Evolutionary conservation across 2,797 vertebrate genomes (phyloP).

Genomic region (Rhabdomys pumilio): DNA sequence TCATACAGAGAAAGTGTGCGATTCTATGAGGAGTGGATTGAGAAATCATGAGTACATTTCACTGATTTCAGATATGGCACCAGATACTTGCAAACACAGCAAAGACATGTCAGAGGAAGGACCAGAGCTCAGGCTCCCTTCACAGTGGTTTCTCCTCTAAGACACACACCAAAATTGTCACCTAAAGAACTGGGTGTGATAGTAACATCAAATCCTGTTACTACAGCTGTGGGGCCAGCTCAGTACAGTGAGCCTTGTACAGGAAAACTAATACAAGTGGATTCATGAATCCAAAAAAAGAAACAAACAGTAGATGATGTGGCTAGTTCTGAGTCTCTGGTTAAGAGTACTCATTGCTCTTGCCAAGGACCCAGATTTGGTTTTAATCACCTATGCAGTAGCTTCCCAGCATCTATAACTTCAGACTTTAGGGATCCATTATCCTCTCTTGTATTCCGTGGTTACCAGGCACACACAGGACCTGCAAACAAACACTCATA

Average conservation of each 20-base stretch:
- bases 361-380: neutral
- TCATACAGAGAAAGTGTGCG: neutral
- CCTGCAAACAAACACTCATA: neutral
- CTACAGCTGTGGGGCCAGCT: rapidly evolving
- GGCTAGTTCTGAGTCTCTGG: neutral
- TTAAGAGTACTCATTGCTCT: neutral
- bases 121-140: neutral
- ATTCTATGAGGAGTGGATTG: neutral
- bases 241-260: neutral
- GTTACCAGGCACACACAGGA: neutral
- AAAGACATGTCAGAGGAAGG: rapidly evolving
- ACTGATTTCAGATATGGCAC: neutral
- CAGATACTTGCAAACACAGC: neutral
- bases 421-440: neutral
- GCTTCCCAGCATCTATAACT: neutral
- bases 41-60: neutral
- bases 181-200: neutral
- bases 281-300: neutral
- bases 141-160: neutral
- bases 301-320: neutral
- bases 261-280: neutral
- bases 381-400: neutral
- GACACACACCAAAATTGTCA: neutral
- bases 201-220: neutral
- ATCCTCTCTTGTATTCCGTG: neutral